These are phyloP conservation scores for Brachypodius melanocephalos DNA, from an alignment of 2,113 vertebrate species.

Conservation along the genomic window DNA sequence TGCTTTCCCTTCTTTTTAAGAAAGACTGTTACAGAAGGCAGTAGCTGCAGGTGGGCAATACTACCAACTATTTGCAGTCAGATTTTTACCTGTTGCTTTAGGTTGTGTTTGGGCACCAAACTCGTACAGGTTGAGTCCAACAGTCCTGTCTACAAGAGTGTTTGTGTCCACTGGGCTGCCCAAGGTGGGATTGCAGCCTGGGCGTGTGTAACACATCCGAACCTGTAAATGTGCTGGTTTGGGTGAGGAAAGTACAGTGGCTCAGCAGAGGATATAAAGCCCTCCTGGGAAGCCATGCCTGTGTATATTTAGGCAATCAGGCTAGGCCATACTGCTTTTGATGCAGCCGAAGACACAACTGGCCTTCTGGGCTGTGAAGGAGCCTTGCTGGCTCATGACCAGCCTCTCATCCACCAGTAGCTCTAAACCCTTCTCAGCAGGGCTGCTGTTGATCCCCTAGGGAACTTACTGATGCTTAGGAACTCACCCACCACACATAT, in stretches of 20 bases:
- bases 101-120: not conserved
- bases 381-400: not conserved
- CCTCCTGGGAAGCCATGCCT: not conserved
- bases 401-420: not conserved
- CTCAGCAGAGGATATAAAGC: not conserved
- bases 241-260: not conserved
- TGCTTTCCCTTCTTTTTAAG: not conserved
- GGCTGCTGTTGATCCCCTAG: not conserved
- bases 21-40: not conserved
- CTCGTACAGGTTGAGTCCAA: rapidly evolving
- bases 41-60: not conserved
- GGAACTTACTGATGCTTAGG: not conserved
- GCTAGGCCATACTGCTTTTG: rapidly evolving
- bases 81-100: not conserved
- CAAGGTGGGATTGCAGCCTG: not conserved
- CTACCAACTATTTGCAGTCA: not conserved
- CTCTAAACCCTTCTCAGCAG: not conserved
- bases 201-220: rapidly evolving
- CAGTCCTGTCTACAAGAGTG: not conserved
- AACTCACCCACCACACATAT: not conserved
- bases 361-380: not conserved
- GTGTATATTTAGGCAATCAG: not conserved
- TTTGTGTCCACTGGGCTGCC: not conserved
- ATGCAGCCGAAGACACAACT: rapidly evolving
- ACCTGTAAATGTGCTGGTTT: not conserved